Base-by-base conservation (phyloP, 2,888 invertebrate species). In the Sphaerophoria rueppellii region DNA sequence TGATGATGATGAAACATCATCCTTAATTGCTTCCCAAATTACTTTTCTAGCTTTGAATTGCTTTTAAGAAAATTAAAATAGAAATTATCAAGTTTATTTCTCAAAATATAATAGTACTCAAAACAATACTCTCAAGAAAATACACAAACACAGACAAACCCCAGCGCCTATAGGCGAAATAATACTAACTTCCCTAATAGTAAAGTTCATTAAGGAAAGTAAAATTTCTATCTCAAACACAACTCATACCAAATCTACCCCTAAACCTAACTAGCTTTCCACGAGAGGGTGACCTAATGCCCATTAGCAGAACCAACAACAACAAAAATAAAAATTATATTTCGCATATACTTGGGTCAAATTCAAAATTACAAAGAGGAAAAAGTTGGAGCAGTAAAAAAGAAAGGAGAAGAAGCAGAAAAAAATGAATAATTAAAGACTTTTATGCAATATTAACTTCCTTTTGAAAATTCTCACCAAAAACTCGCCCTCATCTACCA, bases 361-460 rank as follows among this genome's bases (percentile, higher is more conserved):
- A 74, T 57, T 65, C 65, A 24, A 43, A 37, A 65, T 48, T 50
- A 50, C 35, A 63, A 16, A 11, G 0, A 60, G 50, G 14, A 48
- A 40, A 35, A 32, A 32, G 14, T 12, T 11, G 34, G 35, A 72
- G 54, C 61, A 65, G 57, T 6, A 9, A 48, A 48, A 74, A 74
- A 65, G 63, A 65, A 74, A 57, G 57, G 24, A 24, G 24, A 24
- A 24, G 24, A 32, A 37, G 12, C 11, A 48, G 37, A 72, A 61
- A 73, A 65, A 65, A 43, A 9, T 57, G 55, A 74, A 74, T 74
- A 63, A 65, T 65, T 74, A 65, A 74, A 57, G 57, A 74, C 37
- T 65, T 65, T 57, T 67, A 67, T 67, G 54, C 54, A 65, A 65
- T 74, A 65, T 74, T 74, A 74, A 74, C 65, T 74, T 74, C 55